Conservation (phyloP, 2,888 invertebrate species). For the Euplagia quadripunctaria region DNA sequence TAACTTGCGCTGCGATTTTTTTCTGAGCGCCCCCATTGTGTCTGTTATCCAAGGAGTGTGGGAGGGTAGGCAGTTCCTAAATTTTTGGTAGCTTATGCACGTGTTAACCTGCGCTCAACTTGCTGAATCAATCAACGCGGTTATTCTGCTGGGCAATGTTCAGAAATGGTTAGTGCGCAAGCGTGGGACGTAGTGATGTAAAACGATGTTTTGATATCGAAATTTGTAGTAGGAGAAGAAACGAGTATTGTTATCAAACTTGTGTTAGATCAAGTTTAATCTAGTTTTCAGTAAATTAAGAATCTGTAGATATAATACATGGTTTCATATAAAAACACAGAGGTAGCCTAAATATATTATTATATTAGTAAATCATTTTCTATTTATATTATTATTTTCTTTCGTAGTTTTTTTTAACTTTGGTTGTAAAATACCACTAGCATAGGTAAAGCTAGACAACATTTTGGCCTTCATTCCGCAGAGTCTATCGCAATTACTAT, state of each 20-base stretch:
- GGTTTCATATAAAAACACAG: background rate
- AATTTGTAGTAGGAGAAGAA: background rate
- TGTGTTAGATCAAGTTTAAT: background rate
- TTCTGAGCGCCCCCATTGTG: constrained; percentile 37
- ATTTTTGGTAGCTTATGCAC: constrained; percentile 71
- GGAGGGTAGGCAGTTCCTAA: constrained; percentile 58
- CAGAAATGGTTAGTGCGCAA: constrained; percentile 69
- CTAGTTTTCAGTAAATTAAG: too few relatives aligned
- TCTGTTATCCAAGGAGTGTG: constrained; percentile 35
- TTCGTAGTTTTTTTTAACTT: background rate
- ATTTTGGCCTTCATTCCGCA: background rate
- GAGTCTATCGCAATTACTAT: background rate
- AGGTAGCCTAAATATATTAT: background rate
- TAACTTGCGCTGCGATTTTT: constrained; percentile 56
- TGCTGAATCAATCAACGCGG: constrained; percentile 84
- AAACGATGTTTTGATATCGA: constrained; percentile 42
- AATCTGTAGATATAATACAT: too few relatives aligned
- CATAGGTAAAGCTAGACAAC: background rate
- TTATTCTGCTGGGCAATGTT: constrained; percentile 77
- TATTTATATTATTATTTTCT: too few relatives aligned
- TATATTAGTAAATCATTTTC: too few relatives aligned
- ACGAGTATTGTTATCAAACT: too few relatives aligned
- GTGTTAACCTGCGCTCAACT: constrained; percentile 83
- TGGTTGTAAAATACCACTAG: background rate
- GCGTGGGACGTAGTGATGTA: constrained; percentile 74